Percentiles rank a stretch among this genome's conserved stretches.
Evolutionary conservation across 30 jellyfish, hydroid and myxozoan genomes (phyloP).

Genomic region (Cassiopea andromeda): DNA sequence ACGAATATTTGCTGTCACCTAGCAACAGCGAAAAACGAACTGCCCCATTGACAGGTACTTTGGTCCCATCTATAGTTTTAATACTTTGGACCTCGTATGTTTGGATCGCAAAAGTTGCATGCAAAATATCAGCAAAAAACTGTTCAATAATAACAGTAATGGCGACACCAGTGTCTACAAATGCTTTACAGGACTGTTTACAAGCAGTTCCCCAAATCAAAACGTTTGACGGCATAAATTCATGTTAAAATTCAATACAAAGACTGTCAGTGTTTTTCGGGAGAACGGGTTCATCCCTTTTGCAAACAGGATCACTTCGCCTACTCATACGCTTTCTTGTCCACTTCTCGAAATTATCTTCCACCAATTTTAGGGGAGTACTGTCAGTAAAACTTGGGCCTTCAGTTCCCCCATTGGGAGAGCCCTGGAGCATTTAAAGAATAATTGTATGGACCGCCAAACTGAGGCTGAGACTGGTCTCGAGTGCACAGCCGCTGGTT

Average conservation of each 20-base stretch:
- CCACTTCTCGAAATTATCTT: neutral
- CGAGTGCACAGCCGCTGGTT: neutral
- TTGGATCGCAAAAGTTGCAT: neutral
- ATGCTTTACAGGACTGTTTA: neutral
- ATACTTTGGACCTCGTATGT: neutral
- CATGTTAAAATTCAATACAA: neutral
- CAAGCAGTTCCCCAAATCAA: constrained; percentile 7
- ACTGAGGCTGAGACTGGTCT: constrained; percentile 1
- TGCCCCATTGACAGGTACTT: neutral
- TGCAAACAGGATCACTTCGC: neutral
- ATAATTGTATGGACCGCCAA: neutral
- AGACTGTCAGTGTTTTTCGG: neutral
- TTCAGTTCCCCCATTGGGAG: constrained; percentile 9
- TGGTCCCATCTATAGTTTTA: constrained; percentile 5
- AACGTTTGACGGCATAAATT: neutral
- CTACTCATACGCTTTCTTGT: neutral
- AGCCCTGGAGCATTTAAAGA: neutral
- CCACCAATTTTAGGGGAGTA: neutral
- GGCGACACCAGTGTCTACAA: constrained; percentile 12
- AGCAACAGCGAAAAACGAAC: neutral
- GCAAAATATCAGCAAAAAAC: neutral
- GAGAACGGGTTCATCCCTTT: neutral
- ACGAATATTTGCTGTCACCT: neutral
- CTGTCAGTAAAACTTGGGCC: neutral
- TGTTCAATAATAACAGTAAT: neutral